phyloP scores from a whole-genome alignment of 2,888 invertebrate species.

The Mesoligia furuncula region DNA sequence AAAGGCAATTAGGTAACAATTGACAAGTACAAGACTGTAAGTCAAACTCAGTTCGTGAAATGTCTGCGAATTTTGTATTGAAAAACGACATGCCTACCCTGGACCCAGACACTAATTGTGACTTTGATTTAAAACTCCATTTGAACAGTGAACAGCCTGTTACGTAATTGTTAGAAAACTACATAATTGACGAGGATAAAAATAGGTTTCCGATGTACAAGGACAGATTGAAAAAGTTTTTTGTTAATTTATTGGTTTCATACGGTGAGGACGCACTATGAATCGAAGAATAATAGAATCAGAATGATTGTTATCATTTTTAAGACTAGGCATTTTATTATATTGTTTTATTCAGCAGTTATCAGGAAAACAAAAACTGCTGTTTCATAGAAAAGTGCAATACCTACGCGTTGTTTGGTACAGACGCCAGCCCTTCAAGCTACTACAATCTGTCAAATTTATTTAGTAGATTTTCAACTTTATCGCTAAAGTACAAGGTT shows the following conservation, averaged over 20 bases:
- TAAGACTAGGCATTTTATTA: neutral
- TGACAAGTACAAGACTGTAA: neutral
- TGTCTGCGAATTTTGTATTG: slow-evolving; percentile 58
- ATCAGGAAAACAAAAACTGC: too few species aligned
- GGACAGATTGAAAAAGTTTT: neutral
- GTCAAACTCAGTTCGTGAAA: slow-evolving; percentile 29
- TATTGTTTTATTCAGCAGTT: neutral
- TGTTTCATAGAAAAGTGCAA: too few species aligned
- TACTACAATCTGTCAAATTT: too few species aligned
- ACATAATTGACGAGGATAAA: neutral
- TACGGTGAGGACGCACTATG: slow-evolving; percentile 21
- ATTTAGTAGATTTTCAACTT: too few species aligned
- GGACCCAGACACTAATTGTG: neutral
- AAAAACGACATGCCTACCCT: neutral
- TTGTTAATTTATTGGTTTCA: slow-evolving; percentile 5
- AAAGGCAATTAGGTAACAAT: neutral
- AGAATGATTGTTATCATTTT: neutral
- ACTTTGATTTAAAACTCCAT: slow-evolving; percentile 16
- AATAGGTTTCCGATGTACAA: slow-evolving; percentile 4
- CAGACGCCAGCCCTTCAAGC: too few species aligned
- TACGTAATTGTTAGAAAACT: neutral
- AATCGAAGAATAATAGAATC: neutral
- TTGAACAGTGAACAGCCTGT: neutral
- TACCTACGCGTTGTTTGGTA: too few species aligned
- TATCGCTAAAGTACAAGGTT: too few species aligned